Conservation (phyloP, 2,113 vertebrate genomes). For the Takifugu flavidus region DNA sequence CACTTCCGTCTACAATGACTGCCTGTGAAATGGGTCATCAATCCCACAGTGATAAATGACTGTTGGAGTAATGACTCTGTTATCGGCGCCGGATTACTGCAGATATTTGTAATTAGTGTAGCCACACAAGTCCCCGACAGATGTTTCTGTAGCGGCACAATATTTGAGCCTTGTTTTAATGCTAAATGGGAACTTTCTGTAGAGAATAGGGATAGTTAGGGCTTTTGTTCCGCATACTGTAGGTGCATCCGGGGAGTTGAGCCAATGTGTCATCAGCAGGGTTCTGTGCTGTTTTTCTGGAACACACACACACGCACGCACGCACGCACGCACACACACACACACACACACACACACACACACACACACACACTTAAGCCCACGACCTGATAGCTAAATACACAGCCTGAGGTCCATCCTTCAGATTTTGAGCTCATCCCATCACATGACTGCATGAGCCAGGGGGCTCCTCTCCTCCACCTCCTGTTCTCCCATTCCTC, state of each 20-base stretch:
- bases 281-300: background rate
- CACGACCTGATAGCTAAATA: constrained; percentile 46
- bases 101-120: constrained; percentile 79
- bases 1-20: constrained; percentile 70
- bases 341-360: background rate
- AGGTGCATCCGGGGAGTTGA: constrained; percentile 29
- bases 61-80: constrained; percentile 77
- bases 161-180: constrained; percentile 62
- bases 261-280: too few species aligned
- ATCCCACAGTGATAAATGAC: constrained; percentile 79
- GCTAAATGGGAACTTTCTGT: constrained; percentile 68
- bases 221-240: constrained; percentile 46
- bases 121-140: constrained; percentile 73
- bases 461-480: constrained; percentile 42
- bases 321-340: constrained; percentile 6
- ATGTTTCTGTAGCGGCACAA: constrained; percentile 69
- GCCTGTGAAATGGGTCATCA: constrained; percentile 78
- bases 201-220: constrained; percentile 61
- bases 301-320: background rate
- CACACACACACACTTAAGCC: constrained; percentile 17
- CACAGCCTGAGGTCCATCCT: constrained; percentile 64
- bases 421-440: constrained; percentile 49
- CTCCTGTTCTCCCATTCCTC: constrained; percentile 10
- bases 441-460: constrained; percentile 53
- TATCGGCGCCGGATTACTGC: constrained; percentile 75